phyloP scores from a whole-genome alignment of 2,888 invertebrate genomes.

The Sphaerophoria taeniata region DNA sequence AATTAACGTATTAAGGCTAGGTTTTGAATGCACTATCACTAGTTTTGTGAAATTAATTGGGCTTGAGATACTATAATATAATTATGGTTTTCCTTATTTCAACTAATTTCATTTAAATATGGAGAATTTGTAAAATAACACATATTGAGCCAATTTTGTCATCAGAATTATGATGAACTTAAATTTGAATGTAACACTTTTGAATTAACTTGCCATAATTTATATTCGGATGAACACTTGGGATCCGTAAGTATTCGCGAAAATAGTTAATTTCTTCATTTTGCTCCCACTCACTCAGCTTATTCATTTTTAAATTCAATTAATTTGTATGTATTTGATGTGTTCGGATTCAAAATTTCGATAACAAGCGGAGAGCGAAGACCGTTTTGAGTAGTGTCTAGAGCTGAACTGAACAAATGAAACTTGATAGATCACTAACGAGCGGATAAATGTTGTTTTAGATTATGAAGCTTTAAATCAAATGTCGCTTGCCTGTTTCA shows the following conservation, averaged over 20 bases:
- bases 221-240: conserved; percentile 93
- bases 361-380: not conserved
- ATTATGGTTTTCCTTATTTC: no score
- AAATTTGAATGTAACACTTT: no score
- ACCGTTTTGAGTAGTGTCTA: conserved; percentile 19
- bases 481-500: not conserved
- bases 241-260: conserved; percentile 92
- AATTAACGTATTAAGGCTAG: no score
- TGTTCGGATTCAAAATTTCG: not conserved
- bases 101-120: no score
- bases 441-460: conserved; percentile 38
- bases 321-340: not conserved
- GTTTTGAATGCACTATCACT: no score
- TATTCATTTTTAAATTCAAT: conserved; percentile 39
- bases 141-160: no score
- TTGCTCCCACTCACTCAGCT: conserved; percentile 80
- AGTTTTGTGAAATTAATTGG: no score
- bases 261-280: conserved; percentile 89
- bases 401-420: conserved; percentile 39
- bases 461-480: conserved; percentile 10
- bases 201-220: conserved; percentile 88
- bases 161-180: no score
- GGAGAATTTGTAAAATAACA: no score
- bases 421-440: conserved; percentile 40
- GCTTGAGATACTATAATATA: no score